Base-by-base conservation (phyloP, 2,113 vertebrate species). In the Boleophthalmus pectinirostris region DNA sequence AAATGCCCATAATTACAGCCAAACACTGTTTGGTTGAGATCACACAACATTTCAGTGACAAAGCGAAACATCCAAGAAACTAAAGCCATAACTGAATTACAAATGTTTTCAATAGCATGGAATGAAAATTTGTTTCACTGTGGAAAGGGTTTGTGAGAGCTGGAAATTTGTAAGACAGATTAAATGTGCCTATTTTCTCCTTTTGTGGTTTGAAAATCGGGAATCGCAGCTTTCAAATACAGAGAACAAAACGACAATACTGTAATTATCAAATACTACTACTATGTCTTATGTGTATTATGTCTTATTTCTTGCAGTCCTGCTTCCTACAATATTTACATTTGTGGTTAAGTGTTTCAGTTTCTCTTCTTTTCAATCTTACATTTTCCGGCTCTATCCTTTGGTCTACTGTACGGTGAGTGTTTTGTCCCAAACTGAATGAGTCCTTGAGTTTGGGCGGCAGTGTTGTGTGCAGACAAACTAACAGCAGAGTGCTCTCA, bases 401-500 rank as follows among this genome's bases (percentile, higher is more conserved):
- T 38, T 11, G 60, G 29, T 10, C 29, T 16, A 63, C 29, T 63
- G 29, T 63, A 29, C 16, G 5, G 60, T 63, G 60, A 20, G 29
- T 38, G 29, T 64, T 38, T 64, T 64, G 18, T 35, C 35, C 33
- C 33, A 38, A 64, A 64, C 35, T 64, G 33, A 64, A 21, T 6
- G 29, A 43, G 61, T 64, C 29, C 61, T 64, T 64, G 29, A 38
- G 15, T 33, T 43, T 10, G 38, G 9, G 51, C 51, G 29, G 61
- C 33, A 35, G 33, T 11, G 33, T 38, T n/a, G 20, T 38, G 57
- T 16, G 25, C 24, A 33, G 18, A 38, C 29, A 38, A 64, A 64
- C 29, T n/a, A 64, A 64, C 65, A 66, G 38, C 23, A 66, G 43
- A 46, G 45, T 47, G 43, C 45, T 46, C n/a, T 66, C 21, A 16